Evolutionary conservation across 2,113 vertebrate species (phyloP).

Genomic region (Anoplopoma fimbria): DNA sequence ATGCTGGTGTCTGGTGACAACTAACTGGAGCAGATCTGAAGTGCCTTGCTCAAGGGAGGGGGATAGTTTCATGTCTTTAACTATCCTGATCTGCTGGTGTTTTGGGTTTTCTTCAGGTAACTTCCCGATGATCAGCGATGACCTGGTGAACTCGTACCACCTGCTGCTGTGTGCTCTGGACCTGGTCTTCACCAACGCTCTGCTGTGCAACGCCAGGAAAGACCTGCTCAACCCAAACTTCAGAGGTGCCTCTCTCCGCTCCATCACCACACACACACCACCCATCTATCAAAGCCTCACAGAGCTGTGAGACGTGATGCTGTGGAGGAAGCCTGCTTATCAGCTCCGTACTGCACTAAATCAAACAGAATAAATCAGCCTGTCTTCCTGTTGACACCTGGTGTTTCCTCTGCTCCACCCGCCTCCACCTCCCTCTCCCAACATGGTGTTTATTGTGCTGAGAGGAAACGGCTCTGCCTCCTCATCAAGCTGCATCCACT

Average conservation of each 20-base stretch:
- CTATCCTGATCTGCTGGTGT: no score
- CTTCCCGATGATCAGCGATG: constrained; percentile 98
- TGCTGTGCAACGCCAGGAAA: constrained; percentile 90
- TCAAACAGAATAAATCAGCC: constrained; percentile 28
- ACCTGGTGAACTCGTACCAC: constrained; percentile 97
- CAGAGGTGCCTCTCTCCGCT: constrained; percentile 82
- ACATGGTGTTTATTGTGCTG: neutral
- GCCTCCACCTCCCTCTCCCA: neutral
- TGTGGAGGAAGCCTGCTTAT: constrained; percentile 54
- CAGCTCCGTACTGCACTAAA: neutral
- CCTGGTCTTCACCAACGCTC: constrained; percentile 91
- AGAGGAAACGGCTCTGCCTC: constrained; percentile 11
- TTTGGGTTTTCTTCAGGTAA: constrained; percentile 83
- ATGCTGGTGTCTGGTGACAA: no score
- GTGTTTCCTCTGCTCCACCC: constrained; percentile 21
- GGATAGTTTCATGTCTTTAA: neutral
- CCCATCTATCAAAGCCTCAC: neutral
- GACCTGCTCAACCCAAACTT: constrained; percentile 93
- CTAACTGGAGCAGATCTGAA: neutral
- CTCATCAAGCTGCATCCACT: neutral
- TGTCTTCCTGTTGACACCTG: constrained; percentile 51
- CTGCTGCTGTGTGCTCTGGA: constrained; percentile 94
- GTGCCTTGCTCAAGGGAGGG: neutral
- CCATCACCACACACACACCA: neutral
- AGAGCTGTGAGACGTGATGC: neutral